Evolutionary conservation across 2,888 invertebrate genomes (phyloP).

Genomic region (Thelaira solivaga): DNA sequence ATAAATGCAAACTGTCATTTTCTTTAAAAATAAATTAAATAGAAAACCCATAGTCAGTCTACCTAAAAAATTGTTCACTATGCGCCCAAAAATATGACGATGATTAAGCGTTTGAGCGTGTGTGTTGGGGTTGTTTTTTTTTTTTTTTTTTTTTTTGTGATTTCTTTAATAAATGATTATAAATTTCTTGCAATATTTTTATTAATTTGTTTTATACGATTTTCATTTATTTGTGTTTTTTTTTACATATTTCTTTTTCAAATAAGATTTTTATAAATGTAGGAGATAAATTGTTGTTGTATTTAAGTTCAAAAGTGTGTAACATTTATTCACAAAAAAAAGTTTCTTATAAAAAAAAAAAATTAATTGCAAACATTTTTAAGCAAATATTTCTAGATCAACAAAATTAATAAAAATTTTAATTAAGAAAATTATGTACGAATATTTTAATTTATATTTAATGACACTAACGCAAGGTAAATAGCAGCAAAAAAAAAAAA

Average conservation of each 20-base stretch:
- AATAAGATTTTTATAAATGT: constrained; percentile 29
- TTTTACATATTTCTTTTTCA: too few species aligned
- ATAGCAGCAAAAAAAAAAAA: too few species aligned
- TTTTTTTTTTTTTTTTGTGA: neutral
- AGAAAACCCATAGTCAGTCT: neutral
- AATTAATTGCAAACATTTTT: constrained; percentile 5
- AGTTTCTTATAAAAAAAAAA: neutral
- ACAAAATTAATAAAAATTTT: constrained; percentile 26
- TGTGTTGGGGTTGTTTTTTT: neutral
- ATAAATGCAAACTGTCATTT: too few species aligned
- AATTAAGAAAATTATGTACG: constrained; percentile 1
- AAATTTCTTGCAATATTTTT: constrained; percentile 6
- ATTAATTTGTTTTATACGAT: constrained; percentile 12
- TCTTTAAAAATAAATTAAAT: neutral
- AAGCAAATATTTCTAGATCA: constrained; percentile 37
- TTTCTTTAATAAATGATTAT: constrained; percentile 16
- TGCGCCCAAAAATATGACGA: constrained; percentile 3
- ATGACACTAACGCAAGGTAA: too few species aligned
- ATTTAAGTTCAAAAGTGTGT: constrained; percentile 53
- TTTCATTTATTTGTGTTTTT: neutral
- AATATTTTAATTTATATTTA: constrained; percentile 36
- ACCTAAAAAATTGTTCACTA: neutral
- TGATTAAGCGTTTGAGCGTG: constrained; percentile 35
- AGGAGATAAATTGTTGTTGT: constrained; percentile 33
- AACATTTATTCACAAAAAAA: neutral